Evolutionary conservation across 2,797 vertebrate genomes (phyloP), one percentile per base, ranked within the genome.

Genomic region (Malacoctenus gilli): DNA sequence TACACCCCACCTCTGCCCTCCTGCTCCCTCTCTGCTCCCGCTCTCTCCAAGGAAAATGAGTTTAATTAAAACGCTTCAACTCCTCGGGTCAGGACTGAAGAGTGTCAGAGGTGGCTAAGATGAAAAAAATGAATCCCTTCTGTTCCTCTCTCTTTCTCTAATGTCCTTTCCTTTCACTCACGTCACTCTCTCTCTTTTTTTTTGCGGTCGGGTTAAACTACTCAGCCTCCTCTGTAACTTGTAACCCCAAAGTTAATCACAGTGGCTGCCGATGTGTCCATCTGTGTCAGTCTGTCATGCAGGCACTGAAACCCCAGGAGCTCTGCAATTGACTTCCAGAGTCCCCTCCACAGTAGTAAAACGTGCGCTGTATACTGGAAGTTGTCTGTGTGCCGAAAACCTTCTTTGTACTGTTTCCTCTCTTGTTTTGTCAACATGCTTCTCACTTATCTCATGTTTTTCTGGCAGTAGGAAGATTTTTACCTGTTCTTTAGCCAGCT

Each of bases 51-150:
- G 59, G 67, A 76, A 72, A 66, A 74, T 59, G 39, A 78, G 48
- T 74, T 85, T 79, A 82, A 86, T 81, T 74, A 76, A 79, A 68
- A 63, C 56, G 49, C 66, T 68, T 75, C 6, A 46, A 41, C 50
- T 68, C 23, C 54, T 40, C 61, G 49, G 58, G 56, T 77, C 66
- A 54, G 53, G 14, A 49, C 41, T 49, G 49, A 22, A 31, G 43
- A 59, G 57, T 59, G 23, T 52, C 18, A 50, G 23, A 39, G 52
- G 22, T 22, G 21, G 22, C 1, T 2, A 37, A 67, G 68, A 75
- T 60, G 52, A 76, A 28, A 28, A 28, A 28, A 28, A 28, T 6
- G 9, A 28, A 28, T 28, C 25, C 25, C 25, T 42, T 59, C 43
- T 9, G 30, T 3, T 1, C 37, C 25, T 19, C 23, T 25, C 23